A percentile compares a stretch with the other conserved stretches of the same genome.
Conservation (phyloP, 2,113 vertebrate species). For the Stegastes partitus region DNA sequence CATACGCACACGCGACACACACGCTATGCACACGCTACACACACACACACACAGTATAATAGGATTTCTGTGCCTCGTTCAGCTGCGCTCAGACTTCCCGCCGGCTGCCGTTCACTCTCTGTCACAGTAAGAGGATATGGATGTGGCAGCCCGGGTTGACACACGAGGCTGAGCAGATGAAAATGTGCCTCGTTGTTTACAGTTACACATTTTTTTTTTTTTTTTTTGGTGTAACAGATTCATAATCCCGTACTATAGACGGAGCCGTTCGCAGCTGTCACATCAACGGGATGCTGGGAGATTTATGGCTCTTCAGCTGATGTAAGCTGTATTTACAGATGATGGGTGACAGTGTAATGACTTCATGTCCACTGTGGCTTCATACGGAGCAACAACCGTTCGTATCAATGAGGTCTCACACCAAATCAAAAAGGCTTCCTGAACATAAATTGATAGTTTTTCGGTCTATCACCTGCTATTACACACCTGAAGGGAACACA, state of each 20-base stretch:
- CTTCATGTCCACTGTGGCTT: neutral
- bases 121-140: constrained; percentile 49
- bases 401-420: neutral
- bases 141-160: constrained; percentile 16
- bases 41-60: constrained; percentile 28
- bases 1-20: constrained; percentile 11
- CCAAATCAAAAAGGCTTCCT: neutral
- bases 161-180: constrained; percentile 11
- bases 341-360: constrained; percentile 19
- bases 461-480: too few species aligned
- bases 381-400: neutral
- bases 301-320: constrained; percentile 18
- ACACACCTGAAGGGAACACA: too few species aligned
- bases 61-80: constrained; percentile 54
- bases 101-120: constrained; percentile 30
- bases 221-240: constrained; percentile 35
- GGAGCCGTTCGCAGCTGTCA: constrained; percentile 29
- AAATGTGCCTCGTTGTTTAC: constrained; percentile 43
- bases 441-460: too few species aligned
- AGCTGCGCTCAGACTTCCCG: constrained; percentile 13
- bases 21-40: constrained; percentile 16
- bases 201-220: constrained; percentile 12
- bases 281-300: neutral
- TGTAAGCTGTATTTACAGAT: constrained; percentile 19
- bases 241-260: constrained; percentile 30